A percentile compares a stretch with the other conserved stretches of the same genome.
These are phyloP conservation scores for Halesus radiatus DNA, from an alignment of 1,140 invertebrate species.

Conservation along the genomic window DNA sequence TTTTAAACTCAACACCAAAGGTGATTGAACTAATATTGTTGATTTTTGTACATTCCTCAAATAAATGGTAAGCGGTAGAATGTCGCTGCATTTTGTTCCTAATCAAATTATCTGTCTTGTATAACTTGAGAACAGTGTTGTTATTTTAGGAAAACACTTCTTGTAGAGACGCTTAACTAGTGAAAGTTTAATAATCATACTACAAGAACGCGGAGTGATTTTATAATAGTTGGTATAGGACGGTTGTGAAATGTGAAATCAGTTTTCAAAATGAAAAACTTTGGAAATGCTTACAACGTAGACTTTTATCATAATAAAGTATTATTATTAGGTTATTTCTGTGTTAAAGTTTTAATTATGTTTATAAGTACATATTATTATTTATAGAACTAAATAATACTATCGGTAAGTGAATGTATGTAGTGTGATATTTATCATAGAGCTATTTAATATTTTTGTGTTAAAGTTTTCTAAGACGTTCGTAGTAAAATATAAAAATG, in stretches of 20 bases:
- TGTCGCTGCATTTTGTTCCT: constrained; percentile 9
- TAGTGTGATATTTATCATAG: constrained; percentile 1
- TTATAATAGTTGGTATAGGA: background rate
- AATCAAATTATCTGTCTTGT: constrained; percentile 1
- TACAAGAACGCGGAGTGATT: constrained; percentile 9
- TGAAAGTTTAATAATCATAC: background rate
- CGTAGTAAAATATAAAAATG: too few species aligned
- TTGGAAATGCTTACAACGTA: constrained; percentile 13
- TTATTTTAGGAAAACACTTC: background rate
- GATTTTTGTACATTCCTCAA: constrained; percentile 34
- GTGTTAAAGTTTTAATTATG: too few species aligned
- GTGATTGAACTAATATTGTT: constrained; percentile 17
- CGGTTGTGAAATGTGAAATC: constrained; percentile 9
- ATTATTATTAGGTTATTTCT: constrained; percentile 4
- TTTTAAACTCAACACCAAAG: constrained; percentile 17
- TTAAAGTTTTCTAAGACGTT: too few species aligned
- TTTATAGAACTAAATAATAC: background rate
- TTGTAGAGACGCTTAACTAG: constrained; percentile 6
- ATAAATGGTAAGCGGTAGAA: constrained; percentile 18
- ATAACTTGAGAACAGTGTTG: background rate
- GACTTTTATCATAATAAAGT: background rate
- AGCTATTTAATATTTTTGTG: too few species aligned
- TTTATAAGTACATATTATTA: too few species aligned
- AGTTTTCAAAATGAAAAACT: constrained; percentile 7
- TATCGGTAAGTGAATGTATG: background rate